Base-by-base conservation (phyloP, 2,888 invertebrate species). In the Aricia artaxerxes region DNA sequence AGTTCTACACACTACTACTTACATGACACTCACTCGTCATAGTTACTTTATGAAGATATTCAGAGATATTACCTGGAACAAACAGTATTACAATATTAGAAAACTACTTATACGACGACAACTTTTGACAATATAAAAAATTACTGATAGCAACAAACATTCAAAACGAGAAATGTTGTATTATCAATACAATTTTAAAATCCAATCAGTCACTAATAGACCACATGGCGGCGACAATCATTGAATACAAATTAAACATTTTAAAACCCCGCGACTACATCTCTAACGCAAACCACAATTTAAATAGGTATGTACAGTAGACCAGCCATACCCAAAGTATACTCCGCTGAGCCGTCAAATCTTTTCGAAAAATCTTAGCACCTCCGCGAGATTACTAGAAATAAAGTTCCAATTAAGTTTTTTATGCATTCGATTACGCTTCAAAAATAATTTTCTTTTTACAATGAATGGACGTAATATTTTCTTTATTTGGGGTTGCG, bases 191-290 rank as follows among this genome's bases (percentile, higher is more conserved):
- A 64, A 69, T 13, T 69, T 69, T 35, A 35, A 69, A 69, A 69
- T 69, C 69, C 69, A 69, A 69, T 69, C 64, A 35, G 64, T 69
- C 11, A 31, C 69, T 69, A 69, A 35, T 69, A 13, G 35, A 35
- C 35, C 38, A 69, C 69, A 69, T 69, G 64, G 35, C 64, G 35
- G 16, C 16, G 35, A 9, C 69, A 69, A 69, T 69, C 35, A 38
- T 16, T 5, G 69, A 35, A 69, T 24, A 69, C 13, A 16, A 69
- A 38, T 69, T 16, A 31, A 69, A 69, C 16, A 31, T 4, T 64
- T 31, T 64, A 64, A 61, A 64, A 64, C 35, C 5, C 69, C 5
- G 69, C 35, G 35, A 64, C 13, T 69, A 69, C 35, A 69, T 35
- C 35, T 16, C 69, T 31, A 64, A 31, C 57, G 57, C 57, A 57